Conservation (phyloP, 2,888 invertebrate genomes). For the Gryllus longicercus region DNA sequence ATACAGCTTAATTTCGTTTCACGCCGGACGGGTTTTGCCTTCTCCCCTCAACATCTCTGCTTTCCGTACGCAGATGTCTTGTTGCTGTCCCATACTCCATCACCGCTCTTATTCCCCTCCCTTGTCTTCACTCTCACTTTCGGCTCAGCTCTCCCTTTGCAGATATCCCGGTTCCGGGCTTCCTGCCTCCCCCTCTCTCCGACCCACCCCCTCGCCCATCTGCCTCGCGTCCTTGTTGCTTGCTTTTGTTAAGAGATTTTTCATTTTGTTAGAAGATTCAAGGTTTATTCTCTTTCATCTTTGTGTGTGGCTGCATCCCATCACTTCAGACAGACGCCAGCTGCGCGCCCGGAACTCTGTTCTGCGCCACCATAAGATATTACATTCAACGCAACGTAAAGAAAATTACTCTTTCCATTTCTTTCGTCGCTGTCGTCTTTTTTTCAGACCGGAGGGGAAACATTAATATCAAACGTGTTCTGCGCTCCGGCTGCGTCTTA, state of each 20-base stretch:
- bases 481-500: background rate
- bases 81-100: no score
- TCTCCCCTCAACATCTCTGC: no score
- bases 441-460: background rate
- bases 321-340: slow-evolving; percentile 7
- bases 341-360: background rate
- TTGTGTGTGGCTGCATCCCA: slow-evolving; percentile 10
- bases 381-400: slow-evolving; percentile 17
- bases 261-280: slow-evolving; percentile 17
- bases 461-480: slow-evolving; percentile 8
- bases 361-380: background rate
- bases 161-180: no score
- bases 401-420: slow-evolving; percentile 17
- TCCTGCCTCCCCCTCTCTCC: background rate
- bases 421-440: background rate
- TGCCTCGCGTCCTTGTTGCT: background rate
- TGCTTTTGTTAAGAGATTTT: background rate
- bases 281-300: slow-evolving; percentile 17
- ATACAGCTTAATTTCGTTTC: no score
- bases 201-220: background rate
- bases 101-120: background rate
- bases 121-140: background rate
- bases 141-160: background rate
- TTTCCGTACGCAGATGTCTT: no score
- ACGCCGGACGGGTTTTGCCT: no score